Evolutionary conservation across 37 sponge, comb jelly and placozoan species (phyloP).

Genomic region (Ephydatia muelleri): DNA sequence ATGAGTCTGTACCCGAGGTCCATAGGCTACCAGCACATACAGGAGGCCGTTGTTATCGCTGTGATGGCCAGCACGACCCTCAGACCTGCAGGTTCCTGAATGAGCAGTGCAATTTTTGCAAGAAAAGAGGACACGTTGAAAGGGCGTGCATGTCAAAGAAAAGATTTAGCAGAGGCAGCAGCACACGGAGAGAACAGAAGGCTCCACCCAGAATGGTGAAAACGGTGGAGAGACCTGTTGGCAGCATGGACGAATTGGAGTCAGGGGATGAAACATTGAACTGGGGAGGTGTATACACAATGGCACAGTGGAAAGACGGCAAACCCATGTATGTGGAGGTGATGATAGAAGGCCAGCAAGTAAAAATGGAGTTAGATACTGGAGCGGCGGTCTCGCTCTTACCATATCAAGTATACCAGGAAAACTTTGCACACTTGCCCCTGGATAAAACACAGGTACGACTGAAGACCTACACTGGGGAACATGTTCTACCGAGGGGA

Average conservation of each 20-base stretch:
- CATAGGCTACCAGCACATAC: neutral
- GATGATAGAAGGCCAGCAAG: neutral
- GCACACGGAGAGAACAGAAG: neutral
- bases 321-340: neutral
- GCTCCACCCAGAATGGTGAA: neutral
- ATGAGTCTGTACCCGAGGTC: neutral
- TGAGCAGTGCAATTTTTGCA: conserved; percentile 18
- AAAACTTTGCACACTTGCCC: neutral
- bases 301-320: no score
- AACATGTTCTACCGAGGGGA: neutral
- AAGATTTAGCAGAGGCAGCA: neutral
- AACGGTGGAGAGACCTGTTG: neutral
- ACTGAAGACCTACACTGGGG: conserved; percentile 17
- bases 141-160: neutral
- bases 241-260: no score
- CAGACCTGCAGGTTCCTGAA: conserved; percentile 24
- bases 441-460: neutral
- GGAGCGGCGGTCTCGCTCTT: conserved; percentile 16
- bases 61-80: conserved; percentile 10
- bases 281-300: no score
- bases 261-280: no score
- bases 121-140: conserved; percentile 31
- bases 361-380: conserved; percentile 7
- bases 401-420: neutral
- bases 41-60: conserved; percentile 30